Evolutionary conservation across 2,113 vertebrate genomes (phyloP), one percentile per base, ranked within the genome.

Genomic region (Galeopterus variegatus): DNA sequence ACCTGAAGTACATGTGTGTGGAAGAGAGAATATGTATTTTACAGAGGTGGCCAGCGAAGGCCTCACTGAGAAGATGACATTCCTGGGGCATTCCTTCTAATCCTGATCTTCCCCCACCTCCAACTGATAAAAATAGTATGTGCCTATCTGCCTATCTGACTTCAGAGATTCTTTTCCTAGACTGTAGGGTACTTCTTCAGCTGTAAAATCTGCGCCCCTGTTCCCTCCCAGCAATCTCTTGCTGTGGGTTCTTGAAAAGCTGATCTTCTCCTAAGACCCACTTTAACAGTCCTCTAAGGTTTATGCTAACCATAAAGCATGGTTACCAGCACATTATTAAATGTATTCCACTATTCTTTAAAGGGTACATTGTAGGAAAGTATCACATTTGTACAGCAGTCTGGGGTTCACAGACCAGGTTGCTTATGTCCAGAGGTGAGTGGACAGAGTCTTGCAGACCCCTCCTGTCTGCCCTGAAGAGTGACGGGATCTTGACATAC

Each of bases 231-330:
- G 18, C 54, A 52, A 3, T 79, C 85, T 92, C 58, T 95, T 93
- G 14, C 83, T 94, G 54, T 73, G 50, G 8, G n/a, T 90, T 28
- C 50, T 85, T 94, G 45, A 75, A 95, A 94, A 76, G 41, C 41
- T 41, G 41, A 62, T 26, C 60, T 90, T 23, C 9, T 69, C 50
- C 41, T 41, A 3, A 41, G 15, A 36, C 28, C 41, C 26, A 76
- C 23, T 90, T 95, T 26, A 90, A 50, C 26, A 77, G 33, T 67
- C 48, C 41, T 86, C 26, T 90, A 21, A 69, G 58, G 36, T 83
- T 79, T 45, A 62, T 75, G 50, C 58, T 31, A 54, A 33, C 15
- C 62, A 6, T 72, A 60, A 75, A 50, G 48, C 28, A 60, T 12
- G 21, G 4, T 8, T 69, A 52, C n/a, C 8, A n/a, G 21, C 24